phyloP scores from a whole-genome alignment of 2,797 vertebrate genomes.

The Varecia variegata region DNA sequence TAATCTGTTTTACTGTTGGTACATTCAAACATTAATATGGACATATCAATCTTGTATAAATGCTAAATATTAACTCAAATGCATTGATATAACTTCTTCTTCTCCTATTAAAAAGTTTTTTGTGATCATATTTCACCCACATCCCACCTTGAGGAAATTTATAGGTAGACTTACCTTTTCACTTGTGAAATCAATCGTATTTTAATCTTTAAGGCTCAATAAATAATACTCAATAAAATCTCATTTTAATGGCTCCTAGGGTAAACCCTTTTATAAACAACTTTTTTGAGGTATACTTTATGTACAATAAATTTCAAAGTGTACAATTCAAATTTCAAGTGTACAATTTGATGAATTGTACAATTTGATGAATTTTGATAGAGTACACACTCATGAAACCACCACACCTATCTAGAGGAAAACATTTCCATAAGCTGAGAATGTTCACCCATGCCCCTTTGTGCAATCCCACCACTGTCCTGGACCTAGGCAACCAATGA shows the following conservation, averaged over 20 bases:
- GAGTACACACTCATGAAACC: background rate
- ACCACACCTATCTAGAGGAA: background rate
- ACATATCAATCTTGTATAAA: background rate
- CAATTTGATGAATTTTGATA: constrained; percentile 20
- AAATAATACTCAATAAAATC: constrained; percentile 59
- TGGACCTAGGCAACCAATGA: background rate
- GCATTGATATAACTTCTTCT: background rate
- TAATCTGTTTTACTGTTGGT: constrained; percentile 15
- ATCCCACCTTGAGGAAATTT: constrained; percentile 39
- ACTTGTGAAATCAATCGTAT: constrained; percentile 51
- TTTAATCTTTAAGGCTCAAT: constrained; percentile 57
- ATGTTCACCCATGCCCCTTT: background rate
- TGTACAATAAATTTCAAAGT: background rate
- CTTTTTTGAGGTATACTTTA: constrained; percentile 1
- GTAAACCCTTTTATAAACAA: constrained; percentile 30
- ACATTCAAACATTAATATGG: constrained; percentile 17
- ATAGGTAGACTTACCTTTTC: constrained; percentile 2
- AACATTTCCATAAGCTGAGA: background rate
- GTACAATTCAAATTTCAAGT: no score
- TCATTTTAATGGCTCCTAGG: constrained; percentile 27
- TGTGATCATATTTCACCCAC: constrained; percentile 12
- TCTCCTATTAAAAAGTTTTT: constrained; percentile 24
- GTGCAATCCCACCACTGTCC: background rate
- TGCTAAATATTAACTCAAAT: constrained; percentile 33
- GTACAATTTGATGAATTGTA: constrained; percentile 7